Percentiles rank a stretch among this genome's conserved stretches.
Conservation (phyloP, 2,888 invertebrate species). For the Caenorhabditis zanzibari region DNA sequence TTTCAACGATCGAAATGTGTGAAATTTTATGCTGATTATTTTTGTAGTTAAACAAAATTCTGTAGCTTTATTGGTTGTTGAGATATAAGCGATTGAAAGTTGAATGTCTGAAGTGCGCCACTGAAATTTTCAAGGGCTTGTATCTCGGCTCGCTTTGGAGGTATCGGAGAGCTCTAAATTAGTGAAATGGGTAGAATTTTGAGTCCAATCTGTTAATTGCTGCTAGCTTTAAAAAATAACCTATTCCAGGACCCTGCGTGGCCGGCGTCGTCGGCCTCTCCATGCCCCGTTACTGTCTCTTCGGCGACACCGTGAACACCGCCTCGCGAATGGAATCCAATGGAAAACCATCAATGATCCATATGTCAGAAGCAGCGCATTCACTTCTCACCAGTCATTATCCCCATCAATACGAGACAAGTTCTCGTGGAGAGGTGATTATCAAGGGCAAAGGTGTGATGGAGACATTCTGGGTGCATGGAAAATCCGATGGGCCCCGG, state of each 20-base stretch:
- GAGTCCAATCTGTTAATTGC: neutral
- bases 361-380: constrained; percentile 76
- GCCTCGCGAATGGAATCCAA: constrained; percentile 80
- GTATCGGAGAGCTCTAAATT: neutral
- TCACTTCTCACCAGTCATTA: constrained; percentile 72
- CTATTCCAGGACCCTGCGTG: constrained; percentile 71
- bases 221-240: too few species aligned
- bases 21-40: too few species aligned
- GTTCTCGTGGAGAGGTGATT: constrained; percentile 78
- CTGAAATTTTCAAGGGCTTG: neutral
- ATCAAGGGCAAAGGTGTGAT: constrained; percentile 73
- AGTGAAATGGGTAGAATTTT: neutral
- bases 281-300: constrained; percentile 81
- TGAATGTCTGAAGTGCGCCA: neutral
- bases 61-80: neutral
- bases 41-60: neutral
- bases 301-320: constrained; percentile 81
- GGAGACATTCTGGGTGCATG: constrained; percentile 61
- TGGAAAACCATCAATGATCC: constrained; percentile 76
- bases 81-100: neutral
- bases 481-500: constrained; percentile 2
- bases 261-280: constrained; percentile 78
- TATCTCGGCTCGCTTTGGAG: neutral
- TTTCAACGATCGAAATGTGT: neutral
- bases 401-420: constrained; percentile 76